These are phyloP conservation scores for Furcula furcula DNA, from an alignment of 2,888 invertebrate species.

Conservation along the genomic window DNA sequence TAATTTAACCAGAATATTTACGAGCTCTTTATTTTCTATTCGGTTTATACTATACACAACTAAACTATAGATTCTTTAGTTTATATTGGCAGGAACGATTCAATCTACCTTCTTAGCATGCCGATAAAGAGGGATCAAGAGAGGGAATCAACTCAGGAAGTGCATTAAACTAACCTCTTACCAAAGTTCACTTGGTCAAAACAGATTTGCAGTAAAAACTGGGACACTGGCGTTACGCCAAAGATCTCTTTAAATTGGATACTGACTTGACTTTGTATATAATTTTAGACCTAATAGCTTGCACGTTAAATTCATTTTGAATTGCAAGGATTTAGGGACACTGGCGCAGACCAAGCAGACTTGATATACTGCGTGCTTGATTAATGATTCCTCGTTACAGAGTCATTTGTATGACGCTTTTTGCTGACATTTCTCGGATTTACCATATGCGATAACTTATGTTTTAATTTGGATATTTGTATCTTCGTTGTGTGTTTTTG, in stretches of 20 bases:
- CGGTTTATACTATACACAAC: too few species aligned
- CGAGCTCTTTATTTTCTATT: too few species aligned
- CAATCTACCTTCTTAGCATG: constrained; percentile 24
- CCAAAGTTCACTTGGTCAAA: constrained; percentile 22
- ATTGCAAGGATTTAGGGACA: not conserved
- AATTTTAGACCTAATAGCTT: constrained; percentile 7
- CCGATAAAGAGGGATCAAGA: constrained; percentile 24
- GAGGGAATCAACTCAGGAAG: constrained; percentile 29
- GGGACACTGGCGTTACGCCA: constrained; percentile 35
- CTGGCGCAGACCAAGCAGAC: not conserved
- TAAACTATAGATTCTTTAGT: not conserved
- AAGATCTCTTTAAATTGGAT: constrained; percentile 10
- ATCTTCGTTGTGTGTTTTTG: not conserved
- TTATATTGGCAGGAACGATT: constrained; percentile 10
- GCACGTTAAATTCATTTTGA: constrained; percentile 7
- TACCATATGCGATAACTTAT: not conserved
- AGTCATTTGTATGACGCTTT: not conserved
- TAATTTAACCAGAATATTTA: too few species aligned
- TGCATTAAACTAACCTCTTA: constrained; percentile 31
- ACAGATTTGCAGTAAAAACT: constrained; percentile 37
- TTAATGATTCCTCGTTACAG: too few species aligned
- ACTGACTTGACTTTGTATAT: not conserved
- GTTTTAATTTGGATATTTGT: too few species aligned
- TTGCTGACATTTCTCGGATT: constrained; percentile 1
- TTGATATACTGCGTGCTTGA: not conserved